Evolutionary conservation across 2,888 invertebrate species (phyloP).

Genomic region (Megalurothrips usitatus): DNA sequence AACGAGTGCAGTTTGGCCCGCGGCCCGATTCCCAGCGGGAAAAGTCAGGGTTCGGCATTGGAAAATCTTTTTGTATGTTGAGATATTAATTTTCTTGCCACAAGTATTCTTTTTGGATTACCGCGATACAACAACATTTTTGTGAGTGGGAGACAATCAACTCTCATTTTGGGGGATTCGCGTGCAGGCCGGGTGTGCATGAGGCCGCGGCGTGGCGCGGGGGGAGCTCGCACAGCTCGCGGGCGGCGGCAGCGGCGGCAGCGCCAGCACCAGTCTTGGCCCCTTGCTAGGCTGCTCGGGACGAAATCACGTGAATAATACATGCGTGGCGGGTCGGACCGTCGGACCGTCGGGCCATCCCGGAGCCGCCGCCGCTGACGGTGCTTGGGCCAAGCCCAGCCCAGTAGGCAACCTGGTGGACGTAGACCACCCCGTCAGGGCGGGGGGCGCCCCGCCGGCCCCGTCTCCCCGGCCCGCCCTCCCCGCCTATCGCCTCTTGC

Average conservation of each 20-base stretch:
- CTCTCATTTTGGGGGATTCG: no score
- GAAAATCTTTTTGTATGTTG: no score
- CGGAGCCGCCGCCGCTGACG: not conserved
- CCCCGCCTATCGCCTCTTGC: no score
- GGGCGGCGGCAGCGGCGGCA: not conserved
- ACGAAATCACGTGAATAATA: conserved; percentile 13
- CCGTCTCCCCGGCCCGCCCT: not conserved
- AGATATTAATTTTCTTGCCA: no score
- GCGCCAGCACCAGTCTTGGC: not conserved
- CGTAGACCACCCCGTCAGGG: not conserved
- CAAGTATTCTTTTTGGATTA: no score
- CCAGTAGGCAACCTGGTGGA: not conserved
- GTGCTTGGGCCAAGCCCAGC: not conserved
- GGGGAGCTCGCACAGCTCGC: not conserved
- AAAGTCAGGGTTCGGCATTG: no score
- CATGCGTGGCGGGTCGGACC: not conserved
- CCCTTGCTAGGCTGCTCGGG: not conserved
- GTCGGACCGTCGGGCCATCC: not conserved
- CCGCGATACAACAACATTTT: no score
- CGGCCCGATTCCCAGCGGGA: no score
- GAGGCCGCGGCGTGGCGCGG: no score
- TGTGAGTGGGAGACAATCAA: no score
- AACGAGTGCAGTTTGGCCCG: no score
- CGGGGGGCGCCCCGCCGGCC: not conserved
- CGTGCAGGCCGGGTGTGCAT: no score